These are phyloP conservation scores for Spinus olivaceus DNA, from an alignment of 2,797 vertebrate species.

Conservation along the genomic window DNA sequence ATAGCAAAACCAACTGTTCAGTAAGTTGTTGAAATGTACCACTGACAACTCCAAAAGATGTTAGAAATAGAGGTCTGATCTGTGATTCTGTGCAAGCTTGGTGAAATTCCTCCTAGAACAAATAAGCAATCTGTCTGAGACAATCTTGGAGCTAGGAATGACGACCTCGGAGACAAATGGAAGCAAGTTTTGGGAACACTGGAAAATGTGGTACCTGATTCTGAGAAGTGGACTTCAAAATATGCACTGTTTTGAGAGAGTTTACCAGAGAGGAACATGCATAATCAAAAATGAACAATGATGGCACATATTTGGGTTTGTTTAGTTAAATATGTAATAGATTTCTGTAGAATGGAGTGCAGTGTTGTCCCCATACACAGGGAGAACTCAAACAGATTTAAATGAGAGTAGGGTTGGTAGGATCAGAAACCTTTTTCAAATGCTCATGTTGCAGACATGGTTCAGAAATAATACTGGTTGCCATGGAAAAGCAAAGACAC, in stretches of 20 bases:
- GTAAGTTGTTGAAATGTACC: neutral
- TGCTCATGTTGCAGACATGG: fast-evolving
- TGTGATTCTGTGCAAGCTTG: neutral
- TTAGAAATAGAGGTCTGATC: neutral
- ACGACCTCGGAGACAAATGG: neutral
- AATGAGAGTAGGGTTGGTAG: neutral
- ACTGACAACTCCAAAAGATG: neutral
- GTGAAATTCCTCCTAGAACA: neutral
- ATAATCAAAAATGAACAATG: neutral
- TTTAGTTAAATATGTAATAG: neutral
- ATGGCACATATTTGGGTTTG: neutral
- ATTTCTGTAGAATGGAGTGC: neutral
- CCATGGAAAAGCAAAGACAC: neutral
- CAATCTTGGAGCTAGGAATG: neutral
- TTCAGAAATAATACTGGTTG: neutral
- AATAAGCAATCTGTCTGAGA: neutral
- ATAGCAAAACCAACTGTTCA: neutral
- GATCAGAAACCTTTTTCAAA: neutral
- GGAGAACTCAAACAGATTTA: neutral
- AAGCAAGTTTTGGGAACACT: neutral
- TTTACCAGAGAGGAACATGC: neutral
- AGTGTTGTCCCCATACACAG: neutral
- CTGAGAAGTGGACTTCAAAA: neutral
- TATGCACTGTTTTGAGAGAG: neutral
- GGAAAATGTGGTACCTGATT: neutral